A percentile compares a stretch with the other conserved stretches of the same genome.
Conservation (phyloP, 2,797 vertebrate genomes). For the Urocyon cinereoargenteus region DNA sequence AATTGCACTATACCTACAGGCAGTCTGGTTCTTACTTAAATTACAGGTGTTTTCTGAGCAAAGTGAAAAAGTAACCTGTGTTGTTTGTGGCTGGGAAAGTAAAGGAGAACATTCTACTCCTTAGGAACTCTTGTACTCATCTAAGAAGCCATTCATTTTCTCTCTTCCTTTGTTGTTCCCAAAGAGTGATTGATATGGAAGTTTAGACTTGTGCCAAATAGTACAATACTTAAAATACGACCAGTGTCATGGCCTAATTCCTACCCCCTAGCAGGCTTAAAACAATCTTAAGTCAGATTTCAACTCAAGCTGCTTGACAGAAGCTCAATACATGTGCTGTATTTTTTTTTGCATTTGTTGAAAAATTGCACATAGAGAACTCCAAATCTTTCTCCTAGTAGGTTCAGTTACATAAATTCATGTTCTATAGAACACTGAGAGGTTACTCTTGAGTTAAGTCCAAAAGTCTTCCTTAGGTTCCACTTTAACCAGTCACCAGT, state of each 20-base stretch:
- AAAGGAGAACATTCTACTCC: conserved; percentile 81
- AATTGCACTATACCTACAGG: conserved; percentile 96
- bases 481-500: conserved; percentile 73
- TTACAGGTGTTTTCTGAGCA: conserved; percentile 91
- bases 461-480: conserved; percentile 78
- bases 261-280: conserved; percentile 75
- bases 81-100: conserved; percentile 84
- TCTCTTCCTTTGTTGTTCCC: conserved; percentile 70
- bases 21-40: conserved; percentile 90
- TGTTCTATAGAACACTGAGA: conserved; percentile 76
- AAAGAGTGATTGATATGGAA: conserved; percentile 76
- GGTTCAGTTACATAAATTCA: conserved; percentile 80
- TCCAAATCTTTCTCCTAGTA: conserved; percentile 74
- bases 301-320: conserved; percentile 80
- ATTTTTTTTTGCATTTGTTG: conserved; percentile 74
- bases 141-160: conserved; percentile 82
- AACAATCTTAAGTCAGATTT: conserved; percentile 81
- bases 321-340: conserved; percentile 77
- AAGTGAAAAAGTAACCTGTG: conserved; percentile 84
- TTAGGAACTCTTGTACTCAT: conserved; percentile 88
- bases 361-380: conserved; percentile 84
- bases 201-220: conserved; percentile 77
- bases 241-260: conserved; percentile 68
- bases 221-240: conserved; percentile 73
- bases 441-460: conserved; percentile 76